These are phyloP conservation scores for Oostethus manadensis DNA, from an alignment of 2,113 vertebrate species.

Conservation along the genomic window DNA sequence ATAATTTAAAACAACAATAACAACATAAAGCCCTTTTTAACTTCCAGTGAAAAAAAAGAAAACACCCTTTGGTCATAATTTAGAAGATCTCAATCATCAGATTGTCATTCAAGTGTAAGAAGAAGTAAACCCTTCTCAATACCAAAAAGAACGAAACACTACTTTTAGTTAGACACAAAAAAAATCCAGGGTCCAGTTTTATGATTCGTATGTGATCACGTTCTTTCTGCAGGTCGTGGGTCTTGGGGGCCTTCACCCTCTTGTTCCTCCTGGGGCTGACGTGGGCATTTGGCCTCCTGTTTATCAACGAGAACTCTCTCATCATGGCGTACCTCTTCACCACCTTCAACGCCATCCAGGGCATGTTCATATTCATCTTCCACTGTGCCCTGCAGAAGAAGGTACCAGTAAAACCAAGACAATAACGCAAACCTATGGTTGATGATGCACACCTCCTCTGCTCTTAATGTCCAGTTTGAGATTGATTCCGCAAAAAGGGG, in stretches of 20 bases:
- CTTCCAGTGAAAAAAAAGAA: no score
- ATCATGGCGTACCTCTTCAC: constrained; percentile 93
- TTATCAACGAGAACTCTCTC: constrained; percentile 87
- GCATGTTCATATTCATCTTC: constrained; percentile 94
- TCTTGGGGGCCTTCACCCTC: constrained; percentile 80
- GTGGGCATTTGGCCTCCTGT: constrained; percentile 90
- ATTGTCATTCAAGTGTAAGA: no score
- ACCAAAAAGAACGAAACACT: not conserved
- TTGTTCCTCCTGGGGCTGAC: constrained; percentile 87
- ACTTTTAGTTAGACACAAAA: not conserved
- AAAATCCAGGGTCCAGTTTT: not conserved
- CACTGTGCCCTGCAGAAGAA: constrained; percentile 93
- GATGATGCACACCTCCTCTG: no score
- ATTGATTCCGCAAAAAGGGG: no score
- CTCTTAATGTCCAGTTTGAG: no score
- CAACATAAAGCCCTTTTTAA: no score
- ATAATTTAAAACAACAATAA: no score
- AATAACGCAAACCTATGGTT: no score
- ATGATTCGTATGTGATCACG: not conserved
- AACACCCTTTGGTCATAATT: no score
- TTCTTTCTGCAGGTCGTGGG: constrained; percentile 78
- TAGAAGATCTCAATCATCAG: no score
- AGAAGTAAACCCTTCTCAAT: not conserved
- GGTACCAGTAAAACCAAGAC: constrained; percentile 53
- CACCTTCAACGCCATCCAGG: constrained; percentile 92